Percentiles rank a stretch among this genome's conserved stretches.
phyloP scores from a whole-genome alignment of 2,797 vertebrate genomes.

The Falco columbarius region DNA sequence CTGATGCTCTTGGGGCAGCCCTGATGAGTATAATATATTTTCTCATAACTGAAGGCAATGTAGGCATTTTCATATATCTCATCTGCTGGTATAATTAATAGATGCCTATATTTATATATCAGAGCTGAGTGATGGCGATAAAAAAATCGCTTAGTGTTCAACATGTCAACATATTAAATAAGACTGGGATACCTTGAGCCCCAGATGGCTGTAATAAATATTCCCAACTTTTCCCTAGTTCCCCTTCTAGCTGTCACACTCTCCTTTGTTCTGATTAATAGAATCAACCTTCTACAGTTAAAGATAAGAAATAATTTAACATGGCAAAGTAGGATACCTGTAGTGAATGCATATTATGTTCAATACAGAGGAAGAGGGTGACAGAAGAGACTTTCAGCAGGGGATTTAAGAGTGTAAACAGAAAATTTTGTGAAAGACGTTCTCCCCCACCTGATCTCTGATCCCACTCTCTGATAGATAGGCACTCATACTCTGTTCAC shows the following conservation, averaged over 20 bases:
- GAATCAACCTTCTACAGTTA: slow-evolving; percentile 9
- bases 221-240: not conserved
- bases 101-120: slow-evolving; percentile 23
- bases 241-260: not conserved
- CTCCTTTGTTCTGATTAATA: slow-evolving; percentile 43
- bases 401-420: not conserved
- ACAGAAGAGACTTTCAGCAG: not conserved
- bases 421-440: not conserved
- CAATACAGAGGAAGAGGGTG: not conserved
- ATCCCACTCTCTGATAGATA: not conserved
- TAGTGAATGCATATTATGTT: not conserved
- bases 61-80: not conserved
- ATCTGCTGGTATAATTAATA: slow-evolving; percentile 34
- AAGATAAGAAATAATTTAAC: slow-evolving; percentile 26
- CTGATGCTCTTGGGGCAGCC: not conserved
- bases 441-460: not conserved
- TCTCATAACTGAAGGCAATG: not conserved
- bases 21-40: not conserved
- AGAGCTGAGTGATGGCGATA: slow-evolving; percentile 9
- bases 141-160: not conserved
- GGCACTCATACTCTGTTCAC: not conserved
- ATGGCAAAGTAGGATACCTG: not conserved
- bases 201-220: slow-evolving; percentile 41
- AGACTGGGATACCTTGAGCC: not conserved
- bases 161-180: slow-evolving; percentile 34